phyloP scores from a whole-genome alignment of 2,888 invertebrate genomes.

The Caenorhabditis drosophilae region DNA sequence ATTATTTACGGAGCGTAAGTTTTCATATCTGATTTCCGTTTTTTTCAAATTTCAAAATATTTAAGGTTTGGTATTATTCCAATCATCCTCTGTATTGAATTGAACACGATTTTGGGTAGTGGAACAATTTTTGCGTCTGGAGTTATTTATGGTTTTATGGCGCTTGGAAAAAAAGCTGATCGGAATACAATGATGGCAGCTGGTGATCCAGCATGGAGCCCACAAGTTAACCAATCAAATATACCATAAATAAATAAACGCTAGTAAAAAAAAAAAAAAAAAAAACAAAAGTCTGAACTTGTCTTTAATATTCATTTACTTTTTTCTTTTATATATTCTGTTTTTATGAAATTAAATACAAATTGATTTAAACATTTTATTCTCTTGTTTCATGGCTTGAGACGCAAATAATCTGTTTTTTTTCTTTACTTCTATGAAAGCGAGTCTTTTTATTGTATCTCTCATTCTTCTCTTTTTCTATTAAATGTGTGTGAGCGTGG shows the following conservation, averaged over 20 bases:
- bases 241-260: conserved; percentile 46
- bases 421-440: too few relatives aligned
- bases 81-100: conserved; percentile 79
- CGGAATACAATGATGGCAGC: conserved; percentile 67
- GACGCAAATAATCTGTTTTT: too few relatives aligned
- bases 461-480: too few relatives aligned
- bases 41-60: conserved; percentile 8
- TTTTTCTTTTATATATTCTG: too few relatives aligned
- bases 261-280: too few relatives aligned
- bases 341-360: too few relatives aligned
- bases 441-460: too few relatives aligned
- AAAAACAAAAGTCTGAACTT: too few relatives aligned
- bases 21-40: not conserved
- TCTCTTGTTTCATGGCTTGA: too few relatives aligned
- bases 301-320: too few relatives aligned
- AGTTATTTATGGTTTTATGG: conserved; percentile 89
- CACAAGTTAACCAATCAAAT: conserved; percentile 55
- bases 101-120: conserved; percentile 84
- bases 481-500: too few relatives aligned
- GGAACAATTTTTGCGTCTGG: conserved; percentile 88
- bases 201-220: conserved; percentile 63
- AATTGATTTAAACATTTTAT: too few relatives aligned
- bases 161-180: conserved; percentile 84
- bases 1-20: conserved; percentile 60
- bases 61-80: conserved; percentile 82